phyloP scores from a whole-genome alignment of 1,140 invertebrate genomes.

The Octopus sinensis region DNA sequence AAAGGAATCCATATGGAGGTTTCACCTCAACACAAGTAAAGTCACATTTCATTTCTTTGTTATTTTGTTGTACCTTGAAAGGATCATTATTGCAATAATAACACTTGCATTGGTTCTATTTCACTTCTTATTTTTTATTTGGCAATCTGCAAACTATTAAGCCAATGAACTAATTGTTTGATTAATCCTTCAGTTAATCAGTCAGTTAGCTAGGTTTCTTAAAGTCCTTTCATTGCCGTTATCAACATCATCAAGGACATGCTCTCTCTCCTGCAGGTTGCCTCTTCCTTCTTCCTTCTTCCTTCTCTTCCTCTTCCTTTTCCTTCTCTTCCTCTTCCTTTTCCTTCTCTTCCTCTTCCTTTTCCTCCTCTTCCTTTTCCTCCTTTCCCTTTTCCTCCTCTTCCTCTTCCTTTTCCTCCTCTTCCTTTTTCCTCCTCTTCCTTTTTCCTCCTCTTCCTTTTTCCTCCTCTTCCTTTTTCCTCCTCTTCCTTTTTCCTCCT shows the following conservation, averaged over 20 bases:
- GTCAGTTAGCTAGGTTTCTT: too few species aligned
- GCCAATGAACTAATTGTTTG: too few species aligned
- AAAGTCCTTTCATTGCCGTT: neutral
- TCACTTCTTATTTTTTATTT: too few species aligned
- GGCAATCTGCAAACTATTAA: too few species aligned
- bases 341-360: neutral
- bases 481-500: neutral
- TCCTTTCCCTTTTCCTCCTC: neutral
- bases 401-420: constrained; percentile 2
- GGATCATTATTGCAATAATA: too few species aligned
- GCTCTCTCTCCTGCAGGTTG: too few species aligned
- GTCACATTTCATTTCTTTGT: too few species aligned
- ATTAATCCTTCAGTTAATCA: too few species aligned
- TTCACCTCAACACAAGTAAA: constrained; percentile 70
- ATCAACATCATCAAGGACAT: neutral
- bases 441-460: neutral
- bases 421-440: neutral
- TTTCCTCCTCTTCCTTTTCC: neutral
- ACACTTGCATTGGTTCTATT: too few species aligned
- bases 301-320: too few species aligned
- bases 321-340: neutral
- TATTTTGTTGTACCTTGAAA: too few species aligned
- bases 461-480: neutral
- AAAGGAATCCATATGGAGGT: constrained; percentile 74
- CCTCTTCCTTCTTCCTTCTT: too few species aligned